phyloP scores from a whole-genome alignment of 2,113 vertebrate species.

The Cynopterus brachyotis region DNA sequence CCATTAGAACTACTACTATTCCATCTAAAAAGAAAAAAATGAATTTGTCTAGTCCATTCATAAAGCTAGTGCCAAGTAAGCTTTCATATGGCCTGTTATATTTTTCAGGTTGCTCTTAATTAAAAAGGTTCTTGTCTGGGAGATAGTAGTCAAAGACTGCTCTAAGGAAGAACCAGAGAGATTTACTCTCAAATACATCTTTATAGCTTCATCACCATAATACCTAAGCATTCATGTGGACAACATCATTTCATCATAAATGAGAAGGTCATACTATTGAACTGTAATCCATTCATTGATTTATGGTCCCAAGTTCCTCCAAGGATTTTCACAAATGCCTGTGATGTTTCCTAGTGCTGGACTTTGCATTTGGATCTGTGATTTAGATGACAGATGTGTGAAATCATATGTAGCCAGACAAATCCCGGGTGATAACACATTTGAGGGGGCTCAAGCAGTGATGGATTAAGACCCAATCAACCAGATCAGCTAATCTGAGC shows the following conservation, averaged over 20 bases:
- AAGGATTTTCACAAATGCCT: constrained; percentile 84
- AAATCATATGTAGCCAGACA: constrained; percentile 84
- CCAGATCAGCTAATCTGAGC: constrained; percentile 77
- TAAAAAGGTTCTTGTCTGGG: constrained; percentile 25
- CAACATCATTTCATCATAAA: constrained; percentile 74
- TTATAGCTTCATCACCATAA: constrained; percentile 58
- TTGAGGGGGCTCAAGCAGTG: constrained; percentile 73
- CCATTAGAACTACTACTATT: not conserved
- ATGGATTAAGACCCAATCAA: constrained; percentile 78
- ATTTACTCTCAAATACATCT: constrained; percentile 55
- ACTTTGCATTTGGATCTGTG: constrained; percentile 84
- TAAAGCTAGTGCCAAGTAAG: not conserved
- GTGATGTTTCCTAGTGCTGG: constrained; percentile 78
- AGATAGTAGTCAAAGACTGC: not conserved
- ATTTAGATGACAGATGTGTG: constrained; percentile 84
- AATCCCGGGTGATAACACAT: constrained; percentile 82
- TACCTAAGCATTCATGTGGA: constrained; percentile 51
- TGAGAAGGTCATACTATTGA: constrained; percentile 67
- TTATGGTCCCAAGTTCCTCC: constrained; percentile 80
- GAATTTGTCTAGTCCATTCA: not conserved
- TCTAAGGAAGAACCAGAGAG: not conserved
- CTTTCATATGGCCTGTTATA: not conserved
- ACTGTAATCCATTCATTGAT: constrained; percentile 82
- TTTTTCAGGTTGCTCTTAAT: constrained; percentile 20
- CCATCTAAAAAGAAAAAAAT: not conserved